Evolutionary conservation across 2,797 vertebrate genomes (phyloP).

Genomic region (Carapus acus): DNA sequence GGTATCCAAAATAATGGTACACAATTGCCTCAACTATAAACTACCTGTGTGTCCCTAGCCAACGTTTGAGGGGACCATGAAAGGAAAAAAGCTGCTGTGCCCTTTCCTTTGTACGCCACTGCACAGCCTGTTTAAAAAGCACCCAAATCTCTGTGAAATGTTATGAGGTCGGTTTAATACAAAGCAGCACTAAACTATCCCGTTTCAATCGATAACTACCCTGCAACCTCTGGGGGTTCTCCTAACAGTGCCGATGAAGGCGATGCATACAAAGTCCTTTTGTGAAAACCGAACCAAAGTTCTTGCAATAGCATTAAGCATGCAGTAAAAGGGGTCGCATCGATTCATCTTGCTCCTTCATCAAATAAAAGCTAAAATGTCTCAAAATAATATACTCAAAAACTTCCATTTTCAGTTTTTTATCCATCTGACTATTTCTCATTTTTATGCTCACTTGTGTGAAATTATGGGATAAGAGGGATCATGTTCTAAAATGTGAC

Average conservation of each 20-base stretch:
- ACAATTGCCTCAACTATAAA: neutral
- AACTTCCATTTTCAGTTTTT: constrained; percentile 22
- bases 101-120: constrained; percentile 1
- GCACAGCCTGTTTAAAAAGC: neutral
- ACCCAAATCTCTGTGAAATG: neutral
- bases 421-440: constrained; percentile 14
- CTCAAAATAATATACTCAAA: constrained; percentile 13
- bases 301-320: constrained; percentile 23
- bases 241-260: constrained; percentile 8
- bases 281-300: neutral
- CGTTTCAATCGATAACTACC: neutral
- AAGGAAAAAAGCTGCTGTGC: neutral
- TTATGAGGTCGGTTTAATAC: neutral
- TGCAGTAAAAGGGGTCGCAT: constrained; percentile 18
- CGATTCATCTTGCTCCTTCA: constrained; percentile 2
- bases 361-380: constrained; percentile 27
- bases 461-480: constrained; percentile 30
- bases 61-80: constrained; percentile 8
- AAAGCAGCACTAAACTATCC: neutral
- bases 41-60: neutral
- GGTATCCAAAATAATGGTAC: neutral
- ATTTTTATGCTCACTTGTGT: constrained; percentile 8
- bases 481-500: constrained; percentile 29
- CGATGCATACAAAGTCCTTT: constrained; percentile 4
- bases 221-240: neutral